These are phyloP conservation scores for Tetanocera ferruginea DNA, from an alignment of 2,888 invertebrate species.

Conservation along the genomic window DNA sequence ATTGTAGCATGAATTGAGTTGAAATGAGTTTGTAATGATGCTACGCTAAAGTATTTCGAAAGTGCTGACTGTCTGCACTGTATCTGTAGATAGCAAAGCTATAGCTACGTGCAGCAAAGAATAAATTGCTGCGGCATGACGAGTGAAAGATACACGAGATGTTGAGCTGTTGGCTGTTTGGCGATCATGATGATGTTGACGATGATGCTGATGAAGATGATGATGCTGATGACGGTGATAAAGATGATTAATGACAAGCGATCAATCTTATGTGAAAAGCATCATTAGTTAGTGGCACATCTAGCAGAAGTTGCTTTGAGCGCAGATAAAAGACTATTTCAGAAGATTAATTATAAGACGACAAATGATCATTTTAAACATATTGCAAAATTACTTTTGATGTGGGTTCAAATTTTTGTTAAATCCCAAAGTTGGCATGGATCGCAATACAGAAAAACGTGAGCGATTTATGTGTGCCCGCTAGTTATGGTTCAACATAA, in stretches of 20 bases:
- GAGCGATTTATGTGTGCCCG: conserved; percentile 26
- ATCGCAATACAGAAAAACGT: neutral
- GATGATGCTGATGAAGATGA: conserved; percentile 15
- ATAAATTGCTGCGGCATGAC: neutral
- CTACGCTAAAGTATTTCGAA: conserved; percentile 7
- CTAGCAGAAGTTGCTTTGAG: neutral
- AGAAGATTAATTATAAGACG: conserved; percentile 28
- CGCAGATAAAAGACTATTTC: neutral
- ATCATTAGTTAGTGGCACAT: neutral
- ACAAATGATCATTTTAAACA: conserved; percentile 32
- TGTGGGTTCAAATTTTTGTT: neutral
- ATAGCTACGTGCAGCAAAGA: conserved; percentile 4
- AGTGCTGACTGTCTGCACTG: conserved; percentile 1
- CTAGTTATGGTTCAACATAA: neutral
- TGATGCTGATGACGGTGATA: conserved; percentile 4
- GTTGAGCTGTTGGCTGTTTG: conserved; percentile 16
- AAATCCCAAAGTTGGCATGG: neutral
- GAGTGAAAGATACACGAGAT: neutral
- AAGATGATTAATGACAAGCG: conserved; percentile 26
- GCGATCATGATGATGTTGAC: neutral
- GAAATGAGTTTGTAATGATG: conserved; percentile 31
- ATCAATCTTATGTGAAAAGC: conserved; percentile 13
- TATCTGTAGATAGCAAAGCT: neutral
- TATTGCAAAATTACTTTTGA: conserved; percentile 1
- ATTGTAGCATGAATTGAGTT: conserved; percentile 8